Conservation (phyloP, 2,797 vertebrate genomes). For the Oreochromis grahami region DNA sequence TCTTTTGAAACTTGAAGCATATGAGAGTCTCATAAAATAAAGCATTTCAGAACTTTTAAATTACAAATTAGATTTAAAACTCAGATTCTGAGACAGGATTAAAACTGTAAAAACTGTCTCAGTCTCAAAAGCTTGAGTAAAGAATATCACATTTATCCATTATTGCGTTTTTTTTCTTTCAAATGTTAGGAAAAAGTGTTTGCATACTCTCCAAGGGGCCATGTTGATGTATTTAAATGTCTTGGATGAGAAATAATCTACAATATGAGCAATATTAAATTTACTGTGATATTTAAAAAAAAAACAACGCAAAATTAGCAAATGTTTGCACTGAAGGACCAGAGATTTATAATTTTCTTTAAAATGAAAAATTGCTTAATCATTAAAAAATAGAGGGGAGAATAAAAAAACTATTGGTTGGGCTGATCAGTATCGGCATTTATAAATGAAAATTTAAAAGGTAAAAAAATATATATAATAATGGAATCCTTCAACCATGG, state of each 20-base stretch:
- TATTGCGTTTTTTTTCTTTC: background rate
- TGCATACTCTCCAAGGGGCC: background rate
- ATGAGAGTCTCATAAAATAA: background rate
- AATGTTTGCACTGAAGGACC: background rate
- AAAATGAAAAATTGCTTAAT: background rate
- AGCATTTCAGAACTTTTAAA: background rate
- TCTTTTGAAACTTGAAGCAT: background rate
- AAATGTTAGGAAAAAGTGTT: background rate
- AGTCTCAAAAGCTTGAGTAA: background rate
- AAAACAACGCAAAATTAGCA: background rate
- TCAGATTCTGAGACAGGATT: too few relatives aligned
- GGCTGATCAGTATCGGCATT: background rate
- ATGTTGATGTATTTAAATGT: background rate
- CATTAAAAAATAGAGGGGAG: background rate
- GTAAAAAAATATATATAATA: background rate
- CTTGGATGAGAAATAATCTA: background rate
- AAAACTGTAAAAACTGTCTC: too few relatives aligned
- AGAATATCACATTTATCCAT: background rate
- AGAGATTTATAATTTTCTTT: background rate
- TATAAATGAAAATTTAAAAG: background rate
- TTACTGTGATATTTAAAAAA: background rate
- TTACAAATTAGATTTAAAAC: too few relatives aligned
- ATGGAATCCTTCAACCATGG: background rate
- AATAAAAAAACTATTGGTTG: background rate
- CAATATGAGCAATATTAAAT: background rate